Percentiles rank a stretch among this genome's conserved stretches.
phyloP scores from a whole-genome alignment of 2,797 vertebrate genomes.

The Nannoperca obscura region DNA sequence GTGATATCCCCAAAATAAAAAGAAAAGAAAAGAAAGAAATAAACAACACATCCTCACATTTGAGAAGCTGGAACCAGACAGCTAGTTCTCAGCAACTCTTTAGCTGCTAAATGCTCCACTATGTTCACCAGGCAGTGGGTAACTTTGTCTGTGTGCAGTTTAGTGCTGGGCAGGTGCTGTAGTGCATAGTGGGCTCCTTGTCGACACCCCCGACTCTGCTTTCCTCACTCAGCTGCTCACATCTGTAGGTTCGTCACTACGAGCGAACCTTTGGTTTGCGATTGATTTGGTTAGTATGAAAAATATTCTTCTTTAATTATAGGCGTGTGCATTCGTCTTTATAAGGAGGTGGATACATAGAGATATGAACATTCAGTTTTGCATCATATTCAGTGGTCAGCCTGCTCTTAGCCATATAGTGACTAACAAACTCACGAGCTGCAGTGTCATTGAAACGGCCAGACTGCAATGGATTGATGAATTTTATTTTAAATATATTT shows the following conservation, averaged over 20 bases:
- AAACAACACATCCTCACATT: too few species aligned
- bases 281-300: neutral
- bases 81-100: too few species aligned
- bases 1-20: too few species aligned
- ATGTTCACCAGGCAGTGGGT: too few species aligned
- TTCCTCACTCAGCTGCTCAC: neutral
- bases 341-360: constrained; percentile 1
- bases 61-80: too few species aligned
- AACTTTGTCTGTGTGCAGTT: too few species aligned
- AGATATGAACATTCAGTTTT: constrained; percentile 19
- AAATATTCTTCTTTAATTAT: neutral
- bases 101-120: too few species aligned
- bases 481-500: constrained; percentile 4
- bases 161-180: too few species aligned
- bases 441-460: constrained; percentile 41
- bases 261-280: neutral
- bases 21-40: too few species aligned
- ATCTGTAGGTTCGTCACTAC: neutral
- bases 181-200: neutral
- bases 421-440: constrained; percentile 32
- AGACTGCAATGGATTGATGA: neutral
- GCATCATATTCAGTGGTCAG: constrained; percentile 1
- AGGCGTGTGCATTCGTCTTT: neutral
- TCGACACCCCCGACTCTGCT: neutral
- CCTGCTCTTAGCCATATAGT: constrained; percentile 6